phyloP scores from a whole-genome alignment of 2,797 vertebrate genomes.

The Rhadinocentrus ornatus region DNA sequence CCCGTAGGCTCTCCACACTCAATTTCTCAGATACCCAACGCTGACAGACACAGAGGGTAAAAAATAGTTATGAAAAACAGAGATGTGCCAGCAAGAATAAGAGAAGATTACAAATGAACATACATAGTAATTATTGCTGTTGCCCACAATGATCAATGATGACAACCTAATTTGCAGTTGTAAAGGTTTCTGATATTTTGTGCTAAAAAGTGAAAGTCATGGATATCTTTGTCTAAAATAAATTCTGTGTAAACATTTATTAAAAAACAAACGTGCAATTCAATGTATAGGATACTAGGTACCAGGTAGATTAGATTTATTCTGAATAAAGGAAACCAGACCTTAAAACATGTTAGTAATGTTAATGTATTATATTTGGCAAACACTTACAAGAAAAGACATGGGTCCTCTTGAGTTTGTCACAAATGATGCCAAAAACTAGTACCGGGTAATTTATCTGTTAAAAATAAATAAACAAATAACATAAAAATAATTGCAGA shows the following conservation, averaged over 20 bases:
- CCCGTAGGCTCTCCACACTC: slow-evolving; percentile 98
- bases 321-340: not conserved
- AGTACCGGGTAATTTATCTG: slow-evolving; percentile 50
- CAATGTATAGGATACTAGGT: not conserved
- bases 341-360: not conserved
- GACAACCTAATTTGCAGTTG: slow-evolving; percentile 1
- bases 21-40: slow-evolving; percentile 99
- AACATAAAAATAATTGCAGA: too few relatives aligned
- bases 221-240: not conserved
- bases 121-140: slow-evolving; percentile 26
- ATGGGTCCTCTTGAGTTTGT: slow-evolving; percentile 79
- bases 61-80: slow-evolving; percentile 46
- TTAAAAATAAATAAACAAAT: not conserved
- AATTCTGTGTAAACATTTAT: not conserved
- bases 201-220: not conserved
- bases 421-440: slow-evolving; percentile 66
- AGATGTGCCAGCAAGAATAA: slow-evolving; percentile 58
- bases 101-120: slow-evolving; percentile 35
- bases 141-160: slow-evolving; percentile 22
- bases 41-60: slow-evolving; percentile 80
- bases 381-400: slow-evolving; percentile 87
- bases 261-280: not conserved
- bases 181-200: not conserved
- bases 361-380: not conserved
- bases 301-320: not conserved